Conservation (phyloP, 2,888 invertebrate genomes). For the Sisyra nigra region DNA sequence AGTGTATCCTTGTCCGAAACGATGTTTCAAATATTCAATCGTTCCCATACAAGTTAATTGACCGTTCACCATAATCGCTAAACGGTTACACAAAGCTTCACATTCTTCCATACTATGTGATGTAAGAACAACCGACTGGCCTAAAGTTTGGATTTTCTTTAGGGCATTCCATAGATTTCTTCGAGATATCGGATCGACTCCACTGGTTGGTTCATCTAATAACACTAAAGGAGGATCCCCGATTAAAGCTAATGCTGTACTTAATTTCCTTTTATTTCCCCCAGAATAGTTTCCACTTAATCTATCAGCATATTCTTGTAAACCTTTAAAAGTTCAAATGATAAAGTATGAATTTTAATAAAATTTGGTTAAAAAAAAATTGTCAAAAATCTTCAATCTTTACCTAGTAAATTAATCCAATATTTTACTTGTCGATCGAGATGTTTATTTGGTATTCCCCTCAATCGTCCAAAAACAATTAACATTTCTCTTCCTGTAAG, state of each 20-base stretch:
- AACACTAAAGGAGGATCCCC: constrained; percentile 54
- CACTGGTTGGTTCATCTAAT: constrained; percentile 61
- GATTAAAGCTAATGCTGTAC: constrained; percentile 58
- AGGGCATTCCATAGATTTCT: constrained; percentile 26
- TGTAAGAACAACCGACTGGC: constrained; percentile 61
- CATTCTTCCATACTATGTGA: constrained; percentile 82
- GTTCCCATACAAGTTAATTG: constrained; percentile 57
- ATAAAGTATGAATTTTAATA: not conserved
- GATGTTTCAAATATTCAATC: constrained; percentile 58
- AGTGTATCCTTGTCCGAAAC: constrained; percentile 40
- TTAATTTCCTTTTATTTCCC: constrained; percentile 64
- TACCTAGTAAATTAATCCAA: not conserved
- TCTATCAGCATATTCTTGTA: constrained; percentile 20
- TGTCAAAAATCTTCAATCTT: too few relatives aligned
- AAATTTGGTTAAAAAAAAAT: too few relatives aligned
- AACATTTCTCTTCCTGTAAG: constrained; percentile 64
- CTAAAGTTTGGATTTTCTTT: constrained; percentile 20
- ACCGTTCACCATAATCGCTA: constrained; percentile 73
- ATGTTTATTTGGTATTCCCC: constrained; percentile 37
- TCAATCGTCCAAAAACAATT: constrained; percentile 48
- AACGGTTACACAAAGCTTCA: constrained; percentile 56
- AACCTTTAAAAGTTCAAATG: constrained; percentile 14
- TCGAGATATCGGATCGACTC: constrained; percentile 46
- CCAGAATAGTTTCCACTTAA: constrained; percentile 33
- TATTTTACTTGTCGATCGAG: not conserved